These are phyloP conservation scores for Takifugu rubripes DNA, from an alignment of 2,797 vertebrate species.

Conservation along the genomic window DNA sequence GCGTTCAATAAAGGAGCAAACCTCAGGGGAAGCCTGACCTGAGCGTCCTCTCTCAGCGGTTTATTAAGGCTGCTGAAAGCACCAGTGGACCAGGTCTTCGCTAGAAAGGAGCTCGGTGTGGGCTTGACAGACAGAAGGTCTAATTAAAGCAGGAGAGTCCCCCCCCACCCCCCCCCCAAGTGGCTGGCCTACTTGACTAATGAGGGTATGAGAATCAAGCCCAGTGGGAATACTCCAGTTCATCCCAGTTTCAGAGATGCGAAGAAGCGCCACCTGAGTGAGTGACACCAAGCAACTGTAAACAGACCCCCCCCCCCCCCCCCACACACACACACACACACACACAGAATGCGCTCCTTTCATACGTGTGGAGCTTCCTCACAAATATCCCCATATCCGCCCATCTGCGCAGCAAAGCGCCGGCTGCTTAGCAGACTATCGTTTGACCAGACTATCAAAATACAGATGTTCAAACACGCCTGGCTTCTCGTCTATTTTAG, in stretches of 20 bases:
- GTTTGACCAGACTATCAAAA: too few relatives aligned
- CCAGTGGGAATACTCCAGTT: constrained; percentile 58
- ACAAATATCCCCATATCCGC: too few relatives aligned
- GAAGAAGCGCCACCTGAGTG: constrained; percentile 14
- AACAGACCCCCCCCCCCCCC: too few relatives aligned
- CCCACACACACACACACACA: too few relatives aligned
- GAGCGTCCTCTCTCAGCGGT: constrained; percentile 5
- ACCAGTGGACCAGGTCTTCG: constrained; percentile 10
- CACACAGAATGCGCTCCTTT: too few relatives aligned
- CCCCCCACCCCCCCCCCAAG: constrained; percentile 34
- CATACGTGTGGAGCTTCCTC: too few relatives aligned
- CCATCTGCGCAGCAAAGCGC: too few relatives aligned
- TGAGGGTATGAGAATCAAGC: constrained; percentile 67
- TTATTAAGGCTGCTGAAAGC: constrained; percentile 48
- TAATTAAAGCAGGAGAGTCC: constrained; percentile 60
- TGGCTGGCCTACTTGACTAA: constrained; percentile 71
- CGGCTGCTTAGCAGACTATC: too few relatives aligned
- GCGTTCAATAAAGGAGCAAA: background rate
- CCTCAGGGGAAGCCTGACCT: too few relatives aligned
- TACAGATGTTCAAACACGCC: too few relatives aligned
- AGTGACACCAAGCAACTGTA: constrained; percentile 4
- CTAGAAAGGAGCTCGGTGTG: constrained; percentile 25
- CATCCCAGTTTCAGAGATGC: constrained; percentile 34
- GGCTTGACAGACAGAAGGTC: constrained; percentile 53
- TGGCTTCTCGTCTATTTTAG: too few relatives aligned